These are phyloP conservation scores for Pontoporia blainvillei DNA, from an alignment of 2,113 vertebrate species.

Conservation along the genomic window DNA sequence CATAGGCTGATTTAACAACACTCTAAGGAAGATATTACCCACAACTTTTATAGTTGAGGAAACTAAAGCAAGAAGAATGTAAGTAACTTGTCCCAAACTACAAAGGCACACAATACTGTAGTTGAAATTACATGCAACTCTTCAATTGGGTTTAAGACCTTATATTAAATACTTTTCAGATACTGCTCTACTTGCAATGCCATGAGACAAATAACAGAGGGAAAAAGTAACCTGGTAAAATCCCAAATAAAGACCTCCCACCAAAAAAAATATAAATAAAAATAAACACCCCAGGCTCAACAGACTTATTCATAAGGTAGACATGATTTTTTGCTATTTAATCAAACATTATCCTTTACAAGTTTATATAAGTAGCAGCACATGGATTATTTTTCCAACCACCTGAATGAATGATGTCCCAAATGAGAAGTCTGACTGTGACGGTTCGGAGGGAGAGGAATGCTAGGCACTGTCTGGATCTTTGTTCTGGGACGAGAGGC, in stretches of 20 bases:
- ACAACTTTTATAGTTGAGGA: neutral
- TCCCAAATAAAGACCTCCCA: neutral
- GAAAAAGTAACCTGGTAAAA: neutral
- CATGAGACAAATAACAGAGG: neutral
- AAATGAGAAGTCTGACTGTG: neutral
- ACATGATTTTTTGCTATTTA: neutral
- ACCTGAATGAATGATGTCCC: neutral
- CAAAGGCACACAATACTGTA: neutral
- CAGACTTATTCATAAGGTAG: neutral
- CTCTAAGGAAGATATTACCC: neutral
- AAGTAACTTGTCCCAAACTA: neutral
- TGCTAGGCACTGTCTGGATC: neutral
- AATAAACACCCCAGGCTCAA: neutral
- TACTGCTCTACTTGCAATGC: neutral
- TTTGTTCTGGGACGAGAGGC: neutral
- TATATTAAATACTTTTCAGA: neutral
- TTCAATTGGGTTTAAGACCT: neutral
- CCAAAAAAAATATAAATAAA: no score
- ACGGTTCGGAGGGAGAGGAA: neutral
- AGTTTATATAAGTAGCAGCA: neutral
- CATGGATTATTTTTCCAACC: fast-evolving
- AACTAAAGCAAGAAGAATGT: neutral
- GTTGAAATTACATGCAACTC: neutral
- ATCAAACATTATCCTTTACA: neutral
- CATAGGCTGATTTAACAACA: neutral